Percentiles rank a stretch among this genome's conserved stretches.
phyloP scores from a whole-genome alignment of 2,888 invertebrate genomes.

The Timandra comae region DNA sequence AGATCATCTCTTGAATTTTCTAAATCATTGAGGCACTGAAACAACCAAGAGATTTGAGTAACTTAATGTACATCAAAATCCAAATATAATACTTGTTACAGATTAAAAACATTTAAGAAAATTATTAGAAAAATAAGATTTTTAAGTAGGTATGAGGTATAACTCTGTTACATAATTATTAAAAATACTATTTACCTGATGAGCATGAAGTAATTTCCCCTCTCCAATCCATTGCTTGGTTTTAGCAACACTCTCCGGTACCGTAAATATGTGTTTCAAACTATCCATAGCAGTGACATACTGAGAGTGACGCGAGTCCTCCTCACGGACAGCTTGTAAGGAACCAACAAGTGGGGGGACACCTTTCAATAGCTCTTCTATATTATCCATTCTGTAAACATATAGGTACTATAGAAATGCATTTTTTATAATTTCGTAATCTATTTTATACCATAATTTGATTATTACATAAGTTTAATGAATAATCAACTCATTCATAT shows the following conservation, averaged over 20 bases:
- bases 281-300: slow-evolving; percentile 99
- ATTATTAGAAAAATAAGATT: no score
- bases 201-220: slow-evolving; percentile 95
- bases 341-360: slow-evolving; percentile 89
- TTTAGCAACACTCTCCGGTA: slow-evolving; percentile 96
- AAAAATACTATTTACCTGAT: slow-evolving; percentile 78
- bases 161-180: no score
- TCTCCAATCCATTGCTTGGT: slow-evolving; percentile 96
- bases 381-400: slow-evolving; percentile 83
- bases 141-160: no score
- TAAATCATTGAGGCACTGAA: slow-evolving; percentile 91
- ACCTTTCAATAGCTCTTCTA: slow-evolving; percentile 83
- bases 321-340: slow-evolving; percentile 90
- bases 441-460: background rate
- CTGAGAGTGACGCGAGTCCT: slow-evolving; percentile 96
- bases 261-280: slow-evolving; percentile 97
- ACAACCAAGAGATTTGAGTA: no score
- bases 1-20: slow-evolving; percentile 98
- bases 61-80: no score
- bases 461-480: no score
- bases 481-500: no score
- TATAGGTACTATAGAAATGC: no score
- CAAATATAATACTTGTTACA: no score
- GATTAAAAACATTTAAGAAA: no score
- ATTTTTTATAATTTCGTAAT: background rate